Evolutionary conservation across 2,888 invertebrate species (phyloP), one percentile per base, ranked within the genome.

Genomic region (Opisthograptis luteolata): DNA sequence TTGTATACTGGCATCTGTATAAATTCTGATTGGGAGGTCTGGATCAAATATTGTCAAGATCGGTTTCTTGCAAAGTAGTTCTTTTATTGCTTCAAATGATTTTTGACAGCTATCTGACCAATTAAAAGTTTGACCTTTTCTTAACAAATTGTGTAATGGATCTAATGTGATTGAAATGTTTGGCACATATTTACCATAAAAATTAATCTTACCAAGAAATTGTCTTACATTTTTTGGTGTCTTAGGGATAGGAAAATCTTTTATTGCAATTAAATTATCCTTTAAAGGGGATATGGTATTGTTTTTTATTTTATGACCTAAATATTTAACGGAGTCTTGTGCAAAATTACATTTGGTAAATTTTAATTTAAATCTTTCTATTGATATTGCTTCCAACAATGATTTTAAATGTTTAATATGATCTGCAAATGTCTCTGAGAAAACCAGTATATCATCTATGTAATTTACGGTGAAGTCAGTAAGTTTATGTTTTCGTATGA

Each of bases 231-330:
- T 59, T 56, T 22, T 65, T 58, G 8, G 40, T 4, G 52, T 65
- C 44, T 31, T 37, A 10, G 56, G 58, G 1, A 19, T 8, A 13
- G 51, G 51, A 39, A 66, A 66, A 12, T 60, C 31, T 48, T 47
- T 64, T 47, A 64, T 55, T 1, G 67, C 30, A 9, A 45, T 66
- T 44, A 66, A 57, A 55, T 70, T 64, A 39, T 66, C 66, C 17
- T 62, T 66, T n/a, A 66, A 2, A 24, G 66, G 63, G 37, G 8
- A 44, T 0, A 65, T 36, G 12, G 62, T 14, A 56, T 64, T 66
- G 24, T 65, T 64, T 43, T 58, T 2, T 7, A 30, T 30, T 14
- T 3, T 14, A 8, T 30, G 28, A 13, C 28, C 28, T 7, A 30
- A 8, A 7, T 19, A 66, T 64, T 62, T 64, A 2, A 62, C 62